Evolutionary conservation across 2,888 invertebrate species (phyloP), one percentile per base, ranked within the genome.

Genomic region (Antheraea assamensis): DNA sequence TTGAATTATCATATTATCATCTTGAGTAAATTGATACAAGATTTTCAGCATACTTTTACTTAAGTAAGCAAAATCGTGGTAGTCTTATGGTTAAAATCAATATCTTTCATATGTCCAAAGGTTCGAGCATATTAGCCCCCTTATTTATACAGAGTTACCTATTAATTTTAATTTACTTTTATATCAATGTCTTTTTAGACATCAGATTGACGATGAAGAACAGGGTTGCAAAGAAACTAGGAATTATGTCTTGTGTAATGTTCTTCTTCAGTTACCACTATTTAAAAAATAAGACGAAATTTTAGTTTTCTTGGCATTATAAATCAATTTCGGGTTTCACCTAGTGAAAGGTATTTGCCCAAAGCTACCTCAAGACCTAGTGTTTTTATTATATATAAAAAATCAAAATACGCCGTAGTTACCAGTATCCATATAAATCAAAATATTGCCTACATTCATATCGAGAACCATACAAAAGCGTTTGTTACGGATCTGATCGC

Each of bases 401-500:
- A 64, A 64, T 17, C 27, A 17, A 64, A 30, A 21, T 30, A 64
- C 27, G 15, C 5, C 27, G 17, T 30, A 30, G 10, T 3, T 30
- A 17, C 24, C 17, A 66, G 66, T 31, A 42, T 68, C 35, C 35
- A n/a, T n/a, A 21, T n/a, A 35, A 68, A 68, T 35, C 35, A n/a
- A 30, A 64, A 64, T 68, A 68, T 35, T 68, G 68, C 35, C 35
- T 35, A 68, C 21, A 35, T 68, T 35, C 68, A 21, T 35, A 35
- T 35, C 35, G 35, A 8, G n/a, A 24, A 35, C n/a, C 31, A 24
- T 35, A 68, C 68, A 68, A 35, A 68, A 68, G 68, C 35, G 68
- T 35, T 68, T 68, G 73, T 74, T 74, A 71, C 64, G 35, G 73
- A 71, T 68, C 84, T 82, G 83, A 82, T 84, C 81, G 81, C 78